Evolutionary conservation across 2,888 invertebrate species (phyloP).

Genomic region (Epistrophe grossulariae): DNA sequence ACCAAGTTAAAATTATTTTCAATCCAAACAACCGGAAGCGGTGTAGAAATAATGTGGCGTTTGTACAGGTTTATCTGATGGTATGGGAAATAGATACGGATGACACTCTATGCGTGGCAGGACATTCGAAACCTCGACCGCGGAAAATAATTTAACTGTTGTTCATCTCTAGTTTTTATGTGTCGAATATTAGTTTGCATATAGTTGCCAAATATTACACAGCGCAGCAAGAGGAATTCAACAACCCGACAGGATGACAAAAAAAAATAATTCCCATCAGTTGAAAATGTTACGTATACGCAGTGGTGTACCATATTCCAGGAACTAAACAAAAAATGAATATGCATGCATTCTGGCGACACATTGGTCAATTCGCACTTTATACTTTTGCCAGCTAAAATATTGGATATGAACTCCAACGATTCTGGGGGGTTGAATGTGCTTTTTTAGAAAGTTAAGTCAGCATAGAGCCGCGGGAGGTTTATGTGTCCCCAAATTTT

Average conservation of each 20-base stretch:
- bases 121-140: conserved; percentile 53
- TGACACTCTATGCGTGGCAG: conserved; percentile 22
- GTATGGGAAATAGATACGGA: not conserved
- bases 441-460: conserved; percentile 61
- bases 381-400: conserved; percentile 47
- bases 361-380: conserved; percentile 65
- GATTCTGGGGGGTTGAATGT: conserved; percentile 30
- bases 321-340: not conserved
- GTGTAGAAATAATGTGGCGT: not conserved
- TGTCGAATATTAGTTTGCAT: conserved; percentile 54
- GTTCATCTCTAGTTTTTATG: conserved; percentile 38
- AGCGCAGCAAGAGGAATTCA: not conserved
- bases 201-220: conserved; percentile 59
- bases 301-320: conserved; percentile 29
- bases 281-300: conserved; percentile 56
- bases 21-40: conserved; percentile 29
- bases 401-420: not conserved
- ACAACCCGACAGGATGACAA: not conserved
- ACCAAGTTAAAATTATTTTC: conserved; percentile 16
- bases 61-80: not conserved
- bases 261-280: not conserved
- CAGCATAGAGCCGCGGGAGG: not conserved
- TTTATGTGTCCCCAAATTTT: not conserved
- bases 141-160: conserved; percentile 58
- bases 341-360: conserved; percentile 30